A percentile compares a stretch with the other conserved stretches of the same genome.
These are phyloP conservation scores for Argyrosomus regius DNA, from an alignment of 2,797 vertebrate species.

Conservation along the genomic window DNA sequence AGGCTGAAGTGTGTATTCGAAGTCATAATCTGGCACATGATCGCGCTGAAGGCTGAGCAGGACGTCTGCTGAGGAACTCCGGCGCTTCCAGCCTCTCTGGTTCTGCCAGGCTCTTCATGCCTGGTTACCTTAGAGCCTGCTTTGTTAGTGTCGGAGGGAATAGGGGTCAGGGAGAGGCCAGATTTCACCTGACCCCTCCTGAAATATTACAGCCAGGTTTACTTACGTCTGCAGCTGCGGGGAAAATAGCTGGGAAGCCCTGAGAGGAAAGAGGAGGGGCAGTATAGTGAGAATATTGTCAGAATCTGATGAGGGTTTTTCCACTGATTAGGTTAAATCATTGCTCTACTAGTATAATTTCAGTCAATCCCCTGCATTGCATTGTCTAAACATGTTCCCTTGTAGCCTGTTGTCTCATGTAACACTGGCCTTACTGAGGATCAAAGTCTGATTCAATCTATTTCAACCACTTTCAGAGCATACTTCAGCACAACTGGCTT, in stretches of 20 bases:
- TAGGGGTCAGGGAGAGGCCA: constrained; percentile 80
- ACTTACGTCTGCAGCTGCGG: constrained; percentile 43
- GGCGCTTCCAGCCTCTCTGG: constrained; percentile 58
- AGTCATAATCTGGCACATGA: constrained; percentile 79
- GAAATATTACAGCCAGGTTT: constrained; percentile 74
- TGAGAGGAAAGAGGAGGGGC: background rate
- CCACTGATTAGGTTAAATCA: constrained; percentile 59
- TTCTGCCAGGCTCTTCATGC: constrained; percentile 79
- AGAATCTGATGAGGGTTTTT: constrained; percentile 49
- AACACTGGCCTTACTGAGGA: constrained; percentile 41
- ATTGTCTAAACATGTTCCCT: constrained; percentile 39
- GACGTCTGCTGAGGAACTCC: constrained; percentile 67
- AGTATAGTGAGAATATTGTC: constrained; percentile 13
- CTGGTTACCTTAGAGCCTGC: constrained; percentile 80
- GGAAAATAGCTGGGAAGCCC: background rate
- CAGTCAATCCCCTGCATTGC: constrained; percentile 40
- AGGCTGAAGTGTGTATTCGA: constrained; percentile 52
- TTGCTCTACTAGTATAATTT: constrained; percentile 50
- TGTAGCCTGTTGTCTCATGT: constrained; percentile 44
- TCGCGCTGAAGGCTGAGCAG: constrained; percentile 69
- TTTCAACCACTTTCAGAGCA: constrained; percentile 68
- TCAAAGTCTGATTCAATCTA: constrained; percentile 78
- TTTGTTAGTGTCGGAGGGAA: constrained; percentile 79
- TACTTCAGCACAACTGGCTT: constrained; percentile 76
- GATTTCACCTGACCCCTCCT: constrained; percentile 68